Base-by-base conservation (phyloP, 2,888 invertebrate genomes). In the Polietes domitor region DNA sequence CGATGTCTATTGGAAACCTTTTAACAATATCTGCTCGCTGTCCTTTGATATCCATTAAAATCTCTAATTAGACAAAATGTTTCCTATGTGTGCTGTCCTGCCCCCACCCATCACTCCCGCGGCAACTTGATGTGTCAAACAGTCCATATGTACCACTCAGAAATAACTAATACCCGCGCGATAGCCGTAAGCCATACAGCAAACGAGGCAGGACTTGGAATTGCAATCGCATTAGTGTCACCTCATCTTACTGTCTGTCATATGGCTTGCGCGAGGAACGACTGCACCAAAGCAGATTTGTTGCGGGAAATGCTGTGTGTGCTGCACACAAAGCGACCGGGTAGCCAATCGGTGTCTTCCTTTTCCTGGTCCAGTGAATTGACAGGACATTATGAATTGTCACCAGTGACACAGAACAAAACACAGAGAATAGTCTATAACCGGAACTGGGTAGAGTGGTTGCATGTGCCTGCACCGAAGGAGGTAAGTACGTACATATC, bases 181-280 rank as follows among this genome's bases (percentile, higher is more conserved):
- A 58, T 58, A 15, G 26, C 26, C 26, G 24, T 26, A 15, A 9
- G 58, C 58, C 26, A 37, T 28, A 37, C 63, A 63, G 17, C 63
- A 37, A n/a, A 10, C 9, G 43, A 43, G 47, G 26, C 24, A 70
- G 26, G 70, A 26, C 47, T 26, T 17, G 47, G 26, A 70, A 26
- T 24, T 21, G 47, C 70, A 47, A 70, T 70, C 26, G 70, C 70
- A 70, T 70, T 70, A 70, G 47, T 70, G 70, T 70, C 70, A 70
- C 47, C 70, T 70, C 10, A 37, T 53, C 50, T 53, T 53, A 53
- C 17, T 53, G 50, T 5, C 47, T 47, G 70, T 70, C 70, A 70
- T n/a, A 47, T 17, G 9, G 9, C n/a, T 43, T 41, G 41, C 68
- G 41, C 68, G 26, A 68, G 21, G 50, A 47, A 47, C 28, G 24